Base-by-base conservation (phyloP, 2,113 vertebrate species). In the Casuarius casuarius region DNA sequence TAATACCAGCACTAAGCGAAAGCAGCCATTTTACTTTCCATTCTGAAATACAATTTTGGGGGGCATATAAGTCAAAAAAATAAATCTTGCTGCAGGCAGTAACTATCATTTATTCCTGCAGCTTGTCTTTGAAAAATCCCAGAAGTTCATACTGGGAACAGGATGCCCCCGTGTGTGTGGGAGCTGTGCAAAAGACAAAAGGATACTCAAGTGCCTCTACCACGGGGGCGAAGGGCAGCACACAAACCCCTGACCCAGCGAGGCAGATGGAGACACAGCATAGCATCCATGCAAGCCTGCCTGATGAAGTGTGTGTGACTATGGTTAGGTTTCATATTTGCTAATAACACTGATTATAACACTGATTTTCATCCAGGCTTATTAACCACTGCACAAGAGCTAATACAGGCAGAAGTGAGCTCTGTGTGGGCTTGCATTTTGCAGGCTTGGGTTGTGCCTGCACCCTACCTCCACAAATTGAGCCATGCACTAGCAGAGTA, bases 231-330 rank as follows among this genome's bases (percentile, higher is more conserved):
- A 14, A 28, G 31, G 28, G 29, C 58, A 20, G 63, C 51, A 82
- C 51, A 28, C 56, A 72, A 77, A 67, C 10, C 73, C 51, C 81
- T 8, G 10, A 75, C 21, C 38, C 2, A 5, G 1, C 4, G 40
- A 62, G 22, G 81, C 70, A 46, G 11, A 4, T 2, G 38, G 31
- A 1, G 1, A 10, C 74, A 23, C 42, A 26, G 82, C 52, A 33
- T 65, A 62, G 63, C 6, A 1, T 2, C 70, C 4, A 0, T 2
- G 8, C 66, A 15, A 56, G 48, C 54, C 68, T 13, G 8, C 48
- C 33, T 2, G 0, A 0, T 2, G 0, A 0, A 0, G 4, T 3
- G 8, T 31, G 10, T 9, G 65, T 48, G 20, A 26, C 66, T 38
- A 3, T 0, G 44, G 44, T 9, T 44, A 33, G 31, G 48, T 25